A percentile compares a stretch with the other conserved stretches of the same genome.
Conservation (phyloP, 1,140 invertebrate species). For the Heterodera schachtii region DNA sequence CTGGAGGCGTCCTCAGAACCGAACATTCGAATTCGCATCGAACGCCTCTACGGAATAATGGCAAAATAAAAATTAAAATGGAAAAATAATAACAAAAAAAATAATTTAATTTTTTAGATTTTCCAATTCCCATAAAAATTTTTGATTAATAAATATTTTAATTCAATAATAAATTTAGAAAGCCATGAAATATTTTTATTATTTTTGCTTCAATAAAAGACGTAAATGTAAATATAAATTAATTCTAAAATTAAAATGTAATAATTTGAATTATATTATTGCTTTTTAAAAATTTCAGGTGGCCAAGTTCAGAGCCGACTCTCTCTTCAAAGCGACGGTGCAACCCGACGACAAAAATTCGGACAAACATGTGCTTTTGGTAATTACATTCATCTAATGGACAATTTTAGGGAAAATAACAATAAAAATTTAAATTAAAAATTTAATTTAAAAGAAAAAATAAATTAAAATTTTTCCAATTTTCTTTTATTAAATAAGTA, state of each 20-base stretch:
- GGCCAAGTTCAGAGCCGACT: slow-evolving; percentile 61
- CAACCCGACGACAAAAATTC: slow-evolving; percentile 65
- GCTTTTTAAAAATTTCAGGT: slow-evolving; percentile 35
- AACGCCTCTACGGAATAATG: slow-evolving; percentile 61
- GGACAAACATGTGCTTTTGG: slow-evolving; percentile 60
- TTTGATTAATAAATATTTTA: neutral
- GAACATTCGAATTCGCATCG: slow-evolving; percentile 44
- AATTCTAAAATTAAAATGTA: neutral
- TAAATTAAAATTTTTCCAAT: neutral
- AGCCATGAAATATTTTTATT: no score
- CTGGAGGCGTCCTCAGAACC: slow-evolving; percentile 42
- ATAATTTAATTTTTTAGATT: neutral
- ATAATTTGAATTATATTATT: neutral
- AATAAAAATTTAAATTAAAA: no score
- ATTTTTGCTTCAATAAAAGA: no score
- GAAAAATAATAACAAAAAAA: neutral
- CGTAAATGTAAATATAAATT: neutral
- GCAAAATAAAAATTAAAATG: neutral
- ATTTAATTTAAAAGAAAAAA: no score
- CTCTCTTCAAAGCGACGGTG: slow-evolving; percentile 63
- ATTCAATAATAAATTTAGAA: no score
- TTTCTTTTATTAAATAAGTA: neutral
- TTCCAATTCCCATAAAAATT: neutral
- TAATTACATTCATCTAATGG: neutral
- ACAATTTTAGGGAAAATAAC: no score